phyloP scores from a whole-genome alignment of 2,113 vertebrate genomes.

The Podarcis cretensis region DNA sequence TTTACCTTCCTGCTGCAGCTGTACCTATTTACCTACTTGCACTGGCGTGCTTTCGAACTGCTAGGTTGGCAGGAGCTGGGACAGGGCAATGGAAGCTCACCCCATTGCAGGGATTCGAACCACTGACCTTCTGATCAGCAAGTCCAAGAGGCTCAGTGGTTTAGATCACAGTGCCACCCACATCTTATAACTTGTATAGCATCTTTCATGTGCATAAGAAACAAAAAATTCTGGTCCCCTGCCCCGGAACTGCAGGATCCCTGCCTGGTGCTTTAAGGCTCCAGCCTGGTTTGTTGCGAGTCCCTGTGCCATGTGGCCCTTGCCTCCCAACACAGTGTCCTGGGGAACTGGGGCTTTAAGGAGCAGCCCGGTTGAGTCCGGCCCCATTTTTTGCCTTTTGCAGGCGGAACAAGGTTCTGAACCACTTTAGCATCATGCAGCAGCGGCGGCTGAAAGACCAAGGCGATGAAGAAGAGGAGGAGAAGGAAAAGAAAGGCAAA shows the following conservation, averaged over 20 bases:
- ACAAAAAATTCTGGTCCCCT: too few relatives aligned
- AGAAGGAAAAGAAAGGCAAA: constrained; percentile 77
- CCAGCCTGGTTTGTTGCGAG: background rate
- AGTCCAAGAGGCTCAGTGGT: too few relatives aligned
- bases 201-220: background rate
- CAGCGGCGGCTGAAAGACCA: constrained; percentile 87
- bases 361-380: background rate
- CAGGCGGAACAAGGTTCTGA: constrained; percentile 93
- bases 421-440: constrained; percentile 97
- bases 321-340: background rate
- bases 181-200: background rate
- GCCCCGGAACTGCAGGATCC: background rate
- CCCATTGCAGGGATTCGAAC: too few relatives aligned
- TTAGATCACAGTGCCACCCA: too few relatives aligned
- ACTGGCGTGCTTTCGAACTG: too few relatives aligned
- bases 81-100: too few relatives aligned
- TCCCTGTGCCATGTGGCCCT: background rate
- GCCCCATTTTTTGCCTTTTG: too few relatives aligned
- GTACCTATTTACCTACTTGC: too few relatives aligned
- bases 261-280: background rate
- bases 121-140: too few relatives aligned
- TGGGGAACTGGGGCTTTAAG: background rate
- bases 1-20: too few relatives aligned
- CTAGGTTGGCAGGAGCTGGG: too few relatives aligned
- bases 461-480: constrained; percentile 83